Percentiles rank a stretch among this genome's conserved stretches.
These are phyloP conservation scores for Mycteria americana DNA, from an alignment of 2,797 vertebrate genomes.

Conservation along the genomic window DNA sequence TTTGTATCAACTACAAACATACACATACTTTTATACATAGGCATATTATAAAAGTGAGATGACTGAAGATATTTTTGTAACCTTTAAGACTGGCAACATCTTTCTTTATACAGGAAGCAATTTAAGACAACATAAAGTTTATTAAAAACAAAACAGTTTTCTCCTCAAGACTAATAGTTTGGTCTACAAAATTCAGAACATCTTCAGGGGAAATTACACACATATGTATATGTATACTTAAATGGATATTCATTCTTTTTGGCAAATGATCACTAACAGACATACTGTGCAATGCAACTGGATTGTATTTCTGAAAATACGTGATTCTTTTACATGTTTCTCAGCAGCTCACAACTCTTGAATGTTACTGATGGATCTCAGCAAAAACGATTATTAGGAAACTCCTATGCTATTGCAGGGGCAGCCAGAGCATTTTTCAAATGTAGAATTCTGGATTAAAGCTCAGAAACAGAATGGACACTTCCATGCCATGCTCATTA, in stretches of 20 bases:
- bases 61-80: neutral
- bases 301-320: constrained; percentile 31
- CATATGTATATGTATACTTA: constrained; percentile 19
- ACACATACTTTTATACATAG: neutral
- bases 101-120: constrained; percentile 9
- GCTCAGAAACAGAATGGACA: neutral
- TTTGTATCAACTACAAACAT: neutral
- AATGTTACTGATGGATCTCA: neutral
- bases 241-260: constrained; percentile 35
- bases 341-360: constrained; percentile 5
- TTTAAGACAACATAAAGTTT: constrained; percentile 40
- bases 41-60: neutral
- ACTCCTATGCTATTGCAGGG: neutral
- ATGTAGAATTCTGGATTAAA: neutral
- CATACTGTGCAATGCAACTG: neutral
- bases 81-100: neutral
- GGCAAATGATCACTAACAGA: constrained; percentile 43
- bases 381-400: neutral
- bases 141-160: constrained; percentile 52
- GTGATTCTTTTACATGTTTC: neutral
- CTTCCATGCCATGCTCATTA: neutral
- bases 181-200: constrained; percentile 47
- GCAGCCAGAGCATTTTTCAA: neutral
- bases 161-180: neutral
- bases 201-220: constrained; percentile 52